These are phyloP conservation scores for Actinemys pallida DNA, from an alignment of 2,113 vertebrate species.

Conservation along the genomic window DNA sequence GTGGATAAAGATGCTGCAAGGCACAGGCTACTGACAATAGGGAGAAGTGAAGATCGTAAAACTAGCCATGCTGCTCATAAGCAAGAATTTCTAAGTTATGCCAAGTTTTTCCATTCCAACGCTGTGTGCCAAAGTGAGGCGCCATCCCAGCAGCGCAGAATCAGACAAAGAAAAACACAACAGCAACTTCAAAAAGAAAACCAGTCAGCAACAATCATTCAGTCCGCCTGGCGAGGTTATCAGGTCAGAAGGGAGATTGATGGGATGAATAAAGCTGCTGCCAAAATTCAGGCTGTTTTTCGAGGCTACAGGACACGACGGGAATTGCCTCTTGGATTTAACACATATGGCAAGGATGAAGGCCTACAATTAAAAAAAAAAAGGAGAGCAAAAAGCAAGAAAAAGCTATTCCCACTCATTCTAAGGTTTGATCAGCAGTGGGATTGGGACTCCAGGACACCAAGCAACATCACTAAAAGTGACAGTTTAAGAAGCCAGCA, in stretches of 20 bases:
- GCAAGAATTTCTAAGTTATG: not conserved
- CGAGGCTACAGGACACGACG: accelerated
- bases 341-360: not conserved
- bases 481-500: not conserved
- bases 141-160: accelerated
- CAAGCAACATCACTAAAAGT: not conserved
- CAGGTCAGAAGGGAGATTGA: not conserved
- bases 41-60: not conserved
- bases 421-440: accelerated
- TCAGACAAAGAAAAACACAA: not conserved
- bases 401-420: accelerated
- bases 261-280: not conserved
- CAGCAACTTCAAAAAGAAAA: not conserved
- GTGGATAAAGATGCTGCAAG: not conserved
- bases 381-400: not conserved
- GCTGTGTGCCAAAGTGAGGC: accelerated
- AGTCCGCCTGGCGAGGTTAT: not conserved
- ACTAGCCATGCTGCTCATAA: not conserved
- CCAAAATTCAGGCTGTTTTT: not conserved
- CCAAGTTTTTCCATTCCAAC: not conserved
- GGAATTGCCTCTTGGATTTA: not conserved
- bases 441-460: not conserved
- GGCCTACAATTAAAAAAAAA: not conserved
- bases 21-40: not conserved
- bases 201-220: not conserved